phyloP scores from a whole-genome alignment of 2,797 vertebrate species.

The Sternotherus odoratus region DNA sequence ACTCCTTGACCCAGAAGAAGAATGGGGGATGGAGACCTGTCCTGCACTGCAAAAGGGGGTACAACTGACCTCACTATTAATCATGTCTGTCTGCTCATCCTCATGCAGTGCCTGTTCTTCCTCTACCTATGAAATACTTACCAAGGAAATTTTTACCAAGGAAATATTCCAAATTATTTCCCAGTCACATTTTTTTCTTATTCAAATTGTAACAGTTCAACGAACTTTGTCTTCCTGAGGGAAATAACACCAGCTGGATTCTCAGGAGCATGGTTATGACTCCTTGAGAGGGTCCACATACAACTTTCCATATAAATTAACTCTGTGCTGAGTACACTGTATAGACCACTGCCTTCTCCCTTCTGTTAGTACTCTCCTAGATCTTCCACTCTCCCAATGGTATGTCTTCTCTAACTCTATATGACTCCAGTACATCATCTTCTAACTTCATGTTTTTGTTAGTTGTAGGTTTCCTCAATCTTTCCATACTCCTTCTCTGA shows the following conservation, averaged over 20 bases:
- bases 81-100: conserved; percentile 28
- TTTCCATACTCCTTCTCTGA: neutral
- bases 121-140: conserved; percentile 51
- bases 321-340: neutral
- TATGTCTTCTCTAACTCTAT: neutral
- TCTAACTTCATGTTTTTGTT: neutral
- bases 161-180: conserved; percentile 66
- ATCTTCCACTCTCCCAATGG: neutral
- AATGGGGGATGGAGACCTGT: no score
- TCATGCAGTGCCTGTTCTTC: conserved; percentile 60
- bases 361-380: neutral
- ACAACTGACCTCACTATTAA: conserved; percentile 25
- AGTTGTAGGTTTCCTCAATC: neutral
- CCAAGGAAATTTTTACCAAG: conserved; percentile 47
- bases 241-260: conserved; percentile 41
- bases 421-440: neutral
- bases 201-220: conserved; percentile 68
- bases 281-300: conserved; percentile 49
- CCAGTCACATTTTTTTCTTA: conserved; percentile 66
- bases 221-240: conserved; percentile 62
- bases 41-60: no score
- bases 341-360: neutral
- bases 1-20: no score
- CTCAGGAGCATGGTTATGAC: conserved; percentile 33
- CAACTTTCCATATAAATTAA: conserved; percentile 30